Evolutionary conservation across 2,797 vertebrate genomes (phyloP), one percentile per base, ranked within the genome.

Genomic region (Hafferia zeledoni): DNA sequence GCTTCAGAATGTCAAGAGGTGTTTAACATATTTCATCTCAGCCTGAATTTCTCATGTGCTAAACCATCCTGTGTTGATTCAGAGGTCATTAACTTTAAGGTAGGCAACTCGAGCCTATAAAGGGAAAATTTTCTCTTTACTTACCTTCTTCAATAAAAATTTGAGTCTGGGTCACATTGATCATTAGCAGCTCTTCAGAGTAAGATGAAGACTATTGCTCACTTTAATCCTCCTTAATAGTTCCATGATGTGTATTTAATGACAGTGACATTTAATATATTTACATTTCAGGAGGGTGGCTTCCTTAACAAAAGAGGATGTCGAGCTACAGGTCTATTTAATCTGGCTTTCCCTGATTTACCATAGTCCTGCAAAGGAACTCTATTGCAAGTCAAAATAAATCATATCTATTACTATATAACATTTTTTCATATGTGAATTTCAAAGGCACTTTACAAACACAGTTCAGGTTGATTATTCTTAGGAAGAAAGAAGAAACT

Each of bases 1-100:
- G 77, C 60, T 91, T 69, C 84, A 75, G 85, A 97, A 95, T 96
- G 95, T 84, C 93, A 95, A 85, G 85, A 93, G 65, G 44, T 94
- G 37, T 89, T 94, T 92, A 64, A 96, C 90, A 57, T 14, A 84
- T 95, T 95, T 84, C 23, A 94, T 72, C 89, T 90, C 83, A 78
- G 61, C 81, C 87, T 90, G 7, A 82, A 85, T 65, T 82, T 83
- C 43, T 59, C 77, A 55, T 19, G 46, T 63, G 43, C 75, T 91
- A 59, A 87, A 70, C 35, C 63, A 87, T 92, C 70, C 93, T 77
- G 68, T 70, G 53, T 71, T 90, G 74, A 95, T 90, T 89, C 87
- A 63, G 81, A 78, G 83, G 90, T 93, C 89, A 46, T 80, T 92
- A 94, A 84, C 35, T 83, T 92, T 85, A 77, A 90, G 44, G 12